A percentile compares a stretch with the other conserved stretches of the same genome.
These are phyloP conservation scores for Astreopora myriophthalma DNA, from an alignment of 64 coral and sea anemone genomes.

Conservation along the genomic window DNA sequence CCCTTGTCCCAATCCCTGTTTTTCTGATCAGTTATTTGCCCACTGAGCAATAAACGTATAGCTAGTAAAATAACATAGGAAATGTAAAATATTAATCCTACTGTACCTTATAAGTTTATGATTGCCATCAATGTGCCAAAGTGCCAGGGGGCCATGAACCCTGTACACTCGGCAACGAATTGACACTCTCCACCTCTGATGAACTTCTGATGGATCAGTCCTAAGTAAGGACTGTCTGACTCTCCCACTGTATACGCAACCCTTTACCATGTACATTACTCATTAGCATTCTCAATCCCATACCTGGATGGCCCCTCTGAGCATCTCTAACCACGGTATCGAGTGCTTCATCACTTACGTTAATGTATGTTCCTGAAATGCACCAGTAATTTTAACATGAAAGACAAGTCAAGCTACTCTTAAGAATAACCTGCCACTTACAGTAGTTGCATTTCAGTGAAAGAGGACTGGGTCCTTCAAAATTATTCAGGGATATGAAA, in stretches of 20 bases:
- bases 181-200: conserved; percentile 59
- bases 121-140: not conserved
- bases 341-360: not conserved
- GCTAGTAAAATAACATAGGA: too few relatives aligned
- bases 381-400: too few relatives aligned
- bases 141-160: not conserved
- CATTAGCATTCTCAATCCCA: conserved; percentile 58
- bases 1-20: too few relatives aligned
- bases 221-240: conserved; percentile 2
- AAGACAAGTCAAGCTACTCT: too few relatives aligned
- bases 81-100: too few relatives aligned
- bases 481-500: too few relatives aligned
- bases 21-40: too few relatives aligned
- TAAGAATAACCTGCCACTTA: too few relatives aligned
- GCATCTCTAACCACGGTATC: conserved; percentile 5
- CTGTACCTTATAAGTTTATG: not conserved
- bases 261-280: conserved; percentile 37
- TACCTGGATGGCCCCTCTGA: conserved; percentile 31
- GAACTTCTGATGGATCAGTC: conserved; percentile 58
- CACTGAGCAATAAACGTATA: too few relatives aligned
- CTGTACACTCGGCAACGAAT: not conserved
- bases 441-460: too few relatives aligned
- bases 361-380: not conserved
- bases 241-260: conserved; percentile 53
- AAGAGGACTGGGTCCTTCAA: too few relatives aligned